phyloP scores from a whole-genome alignment of 2,113 vertebrate genomes.

The Aldabrachelys gigantea region DNA sequence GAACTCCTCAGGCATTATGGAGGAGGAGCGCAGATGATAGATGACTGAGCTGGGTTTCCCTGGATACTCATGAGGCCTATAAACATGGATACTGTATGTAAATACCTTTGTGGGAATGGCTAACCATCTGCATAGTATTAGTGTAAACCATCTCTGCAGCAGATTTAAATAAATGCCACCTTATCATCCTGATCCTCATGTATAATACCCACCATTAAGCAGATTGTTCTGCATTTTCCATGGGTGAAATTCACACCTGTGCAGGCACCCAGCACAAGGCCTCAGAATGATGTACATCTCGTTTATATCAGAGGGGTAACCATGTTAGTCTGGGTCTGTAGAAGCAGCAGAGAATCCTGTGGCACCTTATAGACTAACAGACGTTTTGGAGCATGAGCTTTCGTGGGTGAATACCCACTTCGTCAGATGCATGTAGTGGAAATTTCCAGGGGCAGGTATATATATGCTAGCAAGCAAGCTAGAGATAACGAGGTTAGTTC shows the following conservation, averaged over 20 bases:
- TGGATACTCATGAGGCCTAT: neutral
- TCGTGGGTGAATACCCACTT: no score
- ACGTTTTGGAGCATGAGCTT: no score
- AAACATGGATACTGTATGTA: neutral
- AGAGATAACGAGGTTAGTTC: no score
- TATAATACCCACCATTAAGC: neutral
- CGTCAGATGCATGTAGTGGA: no score
- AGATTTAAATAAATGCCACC: neutral
- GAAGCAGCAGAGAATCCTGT: no score
- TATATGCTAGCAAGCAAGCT: no score
- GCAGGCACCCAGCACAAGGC: accelerated
- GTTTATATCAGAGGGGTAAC: neutral
- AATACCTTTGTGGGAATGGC: neutral
- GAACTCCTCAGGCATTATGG: neutral
- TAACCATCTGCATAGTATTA: neutral
- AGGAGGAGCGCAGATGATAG: neutral
- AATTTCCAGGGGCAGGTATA: no score
- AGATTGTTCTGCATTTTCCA: neutral
- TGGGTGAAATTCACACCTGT: accelerated
- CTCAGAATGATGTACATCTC: neutral
- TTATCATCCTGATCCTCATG: neutral
- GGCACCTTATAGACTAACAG: no score
- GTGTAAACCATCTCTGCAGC: neutral
- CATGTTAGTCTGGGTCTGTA: no score
- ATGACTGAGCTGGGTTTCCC: neutral